Base-by-base conservation (phyloP, 2,888 invertebrate genomes). In the Dorcus parallelipipedus region DNA sequence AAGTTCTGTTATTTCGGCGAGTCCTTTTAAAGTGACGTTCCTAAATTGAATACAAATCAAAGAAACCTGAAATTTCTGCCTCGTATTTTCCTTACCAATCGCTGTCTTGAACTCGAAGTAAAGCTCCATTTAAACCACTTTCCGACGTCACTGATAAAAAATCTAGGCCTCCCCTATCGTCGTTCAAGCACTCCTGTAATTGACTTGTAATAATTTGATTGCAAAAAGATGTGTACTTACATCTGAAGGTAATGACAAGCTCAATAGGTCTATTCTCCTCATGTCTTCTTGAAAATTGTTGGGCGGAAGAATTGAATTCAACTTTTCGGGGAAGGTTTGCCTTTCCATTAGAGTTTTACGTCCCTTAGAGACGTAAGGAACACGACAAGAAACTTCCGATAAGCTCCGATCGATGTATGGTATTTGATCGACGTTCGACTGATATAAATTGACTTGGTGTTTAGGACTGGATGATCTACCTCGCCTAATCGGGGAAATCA, bases 1-100 rank as follows among this genome's bases (percentile, higher is more conserved):
- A 10, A 75, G 63, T 56, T 76, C 76, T 2, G 76, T 69, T 14
- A 78, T 68, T 63, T 79, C 78, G 3, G 75, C 76, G n/a, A 79
- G 61, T 9, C 75, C 78, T 56, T 71, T 71, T 17, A 78, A 54
- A 1, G 76, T 64, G 3, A 64, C 58, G 52, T 69, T 73, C 77
- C 78, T 42, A 42, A 10, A 42, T 42, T 9, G 9, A 49, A 4
- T 39, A 38, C 2, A 41, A 52, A 20, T 17, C 9, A 39, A 20
- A 33, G 26, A 6, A 33, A 5, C 3, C 1, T 33, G 26, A 33
- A 50, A 14, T 42, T 4, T 10, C 20, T 56, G 20, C n/a, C n/a
- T 38, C 33, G 14, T n/a, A 41, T 63, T 23, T 45, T 52, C 50
- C 53, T 68, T 68, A 74, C 75, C 75, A 76, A 56, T 76, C 73